Conservation (phyloP, 2,797 vertebrate species). For the Poecilia wingei region DNA sequence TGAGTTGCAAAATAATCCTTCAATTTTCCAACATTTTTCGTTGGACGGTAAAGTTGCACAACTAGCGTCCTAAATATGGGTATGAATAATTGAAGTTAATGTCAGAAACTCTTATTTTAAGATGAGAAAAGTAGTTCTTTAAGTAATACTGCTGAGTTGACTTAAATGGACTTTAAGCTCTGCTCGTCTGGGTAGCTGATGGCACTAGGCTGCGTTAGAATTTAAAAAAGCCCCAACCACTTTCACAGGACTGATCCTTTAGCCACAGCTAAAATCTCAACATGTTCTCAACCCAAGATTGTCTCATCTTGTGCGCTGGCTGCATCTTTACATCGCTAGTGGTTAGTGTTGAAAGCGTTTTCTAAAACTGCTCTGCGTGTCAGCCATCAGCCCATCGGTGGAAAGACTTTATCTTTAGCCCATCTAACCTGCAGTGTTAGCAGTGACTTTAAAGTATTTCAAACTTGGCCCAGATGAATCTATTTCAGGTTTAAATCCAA, state of each 20-base stretch:
- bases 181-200: neutral
- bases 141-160: neutral
- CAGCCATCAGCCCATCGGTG: neutral
- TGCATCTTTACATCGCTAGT: neutral
- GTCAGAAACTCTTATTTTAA: too few relatives aligned
- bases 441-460: neutral
- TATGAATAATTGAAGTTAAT: too few relatives aligned
- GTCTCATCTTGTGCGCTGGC: neutral
- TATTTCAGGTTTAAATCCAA: conserved; percentile 35
- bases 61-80: neutral
- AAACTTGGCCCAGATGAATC: conserved; percentile 4
- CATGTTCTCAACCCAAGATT: neutral
- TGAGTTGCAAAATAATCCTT: neutral
- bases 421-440: conserved; percentile 26
- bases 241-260: neutral
- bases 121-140: too few relatives aligned
- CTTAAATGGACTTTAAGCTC: neutral
- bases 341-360: conserved; percentile 6
- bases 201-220: neutral
- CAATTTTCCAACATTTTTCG: neutral
- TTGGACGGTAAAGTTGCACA: neutral
- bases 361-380: neutral
- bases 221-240: neutral
- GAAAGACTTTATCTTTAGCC: neutral
- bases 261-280: neutral